phyloP scores from a whole-genome alignment of 2,888 invertebrate species.

The Ichneumon xanthorius region DNA sequence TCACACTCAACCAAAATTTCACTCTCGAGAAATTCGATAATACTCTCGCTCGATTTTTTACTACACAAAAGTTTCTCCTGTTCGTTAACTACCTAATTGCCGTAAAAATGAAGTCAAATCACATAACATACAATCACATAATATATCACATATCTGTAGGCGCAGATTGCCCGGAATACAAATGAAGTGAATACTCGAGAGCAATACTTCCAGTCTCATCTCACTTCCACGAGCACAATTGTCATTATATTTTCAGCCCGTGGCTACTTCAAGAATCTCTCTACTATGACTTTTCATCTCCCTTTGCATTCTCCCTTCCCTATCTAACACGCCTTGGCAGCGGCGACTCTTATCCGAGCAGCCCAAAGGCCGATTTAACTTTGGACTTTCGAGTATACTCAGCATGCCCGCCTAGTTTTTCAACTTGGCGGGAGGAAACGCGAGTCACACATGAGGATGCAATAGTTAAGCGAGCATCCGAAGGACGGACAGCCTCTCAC shows the following conservation, averaged over 20 bases:
- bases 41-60: no score
- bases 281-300: not conserved
- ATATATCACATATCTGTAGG: no score
- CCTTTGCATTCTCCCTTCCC: not conserved
- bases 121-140: no score
- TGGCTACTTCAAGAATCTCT: not conserved
- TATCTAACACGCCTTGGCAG: not conserved
- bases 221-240: not conserved
- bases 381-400: not conserved
- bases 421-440: not conserved
- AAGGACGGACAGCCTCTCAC: not conserved
- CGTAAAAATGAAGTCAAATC: no score
- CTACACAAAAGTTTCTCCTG: no score
- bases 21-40: no score
- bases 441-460: not conserved
- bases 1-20: no score
- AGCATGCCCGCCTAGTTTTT: not conserved
- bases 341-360: not conserved
- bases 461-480: not conserved
- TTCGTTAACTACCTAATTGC: no score
- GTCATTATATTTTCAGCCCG: not conserved
- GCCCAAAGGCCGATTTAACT: not conserved
- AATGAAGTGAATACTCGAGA: no score
- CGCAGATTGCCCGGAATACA: no score
- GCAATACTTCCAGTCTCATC: no score